Conservation (phyloP, 2,113 vertebrate genomes). For the Carettochelys insculpta region DNA sequence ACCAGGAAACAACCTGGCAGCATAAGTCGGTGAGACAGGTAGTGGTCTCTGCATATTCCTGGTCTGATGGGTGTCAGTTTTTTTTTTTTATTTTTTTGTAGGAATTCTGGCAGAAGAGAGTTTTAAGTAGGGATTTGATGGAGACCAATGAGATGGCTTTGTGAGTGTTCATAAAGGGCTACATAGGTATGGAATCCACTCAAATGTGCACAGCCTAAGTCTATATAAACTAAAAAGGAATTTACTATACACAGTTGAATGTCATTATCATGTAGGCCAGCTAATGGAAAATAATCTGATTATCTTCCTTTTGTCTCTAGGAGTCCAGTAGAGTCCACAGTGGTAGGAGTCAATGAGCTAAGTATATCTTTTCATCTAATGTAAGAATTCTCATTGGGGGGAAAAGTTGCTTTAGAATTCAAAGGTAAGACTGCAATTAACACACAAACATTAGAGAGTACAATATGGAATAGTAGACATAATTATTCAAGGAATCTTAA, state of each 20-base stretch:
- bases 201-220: conserved; percentile 4
- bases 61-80: background rate
- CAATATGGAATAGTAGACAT: background rate
- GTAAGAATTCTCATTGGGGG: conserved; percentile 22
- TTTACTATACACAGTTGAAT: conserved; percentile 44
- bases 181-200: background rate
- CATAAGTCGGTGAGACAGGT: background rate
- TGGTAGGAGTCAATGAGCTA: conserved; percentile 19
- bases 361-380: conserved; percentile 13
- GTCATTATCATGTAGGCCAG: conserved; percentile 5
- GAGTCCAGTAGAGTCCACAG: conserved; percentile 27
- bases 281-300: conserved; percentile 53
- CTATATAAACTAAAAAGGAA: conserved; percentile 26
- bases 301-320: background rate
- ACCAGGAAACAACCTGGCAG: background rate
- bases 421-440: background rate
- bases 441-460: background rate
- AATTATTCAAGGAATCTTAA: background rate
- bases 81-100: background rate
- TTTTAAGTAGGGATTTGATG: background rate
- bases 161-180: background rate
- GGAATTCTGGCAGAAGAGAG: background rate
- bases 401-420: conserved; percentile 10
- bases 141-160: background rate
- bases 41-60: background rate